These are phyloP conservation scores for Apeltes quadracus DNA, from an alignment of 2,113 vertebrate genomes.

Conservation along the genomic window DNA sequence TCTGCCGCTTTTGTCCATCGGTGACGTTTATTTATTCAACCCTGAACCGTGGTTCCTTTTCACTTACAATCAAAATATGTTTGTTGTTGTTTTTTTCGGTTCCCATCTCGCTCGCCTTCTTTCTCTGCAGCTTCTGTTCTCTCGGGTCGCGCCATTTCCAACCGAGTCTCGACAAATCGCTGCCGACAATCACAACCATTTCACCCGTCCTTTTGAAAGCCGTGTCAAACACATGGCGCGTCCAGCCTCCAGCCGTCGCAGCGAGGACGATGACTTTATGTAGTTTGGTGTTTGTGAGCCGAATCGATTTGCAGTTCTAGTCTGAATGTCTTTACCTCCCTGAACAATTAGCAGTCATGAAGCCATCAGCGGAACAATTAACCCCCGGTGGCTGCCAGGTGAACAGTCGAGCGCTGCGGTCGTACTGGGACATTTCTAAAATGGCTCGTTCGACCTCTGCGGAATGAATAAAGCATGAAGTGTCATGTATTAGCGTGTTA, in stretches of 20 bases:
- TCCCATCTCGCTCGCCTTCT: not conserved
- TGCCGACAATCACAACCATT: constrained; percentile 26
- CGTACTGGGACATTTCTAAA: constrained; percentile 20
- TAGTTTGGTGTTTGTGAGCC: not conserved
- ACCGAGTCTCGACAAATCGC: constrained; percentile 31
- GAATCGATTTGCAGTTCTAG: not conserved
- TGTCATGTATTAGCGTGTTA: constrained; percentile 44
- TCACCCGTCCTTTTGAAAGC: constrained; percentile 25
- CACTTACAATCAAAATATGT: constrained; percentile 12
- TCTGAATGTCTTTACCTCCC: constrained; percentile 11
- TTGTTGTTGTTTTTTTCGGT: not conserved
- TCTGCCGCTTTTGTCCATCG: not conserved
- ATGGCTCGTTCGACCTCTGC: constrained; percentile 20
- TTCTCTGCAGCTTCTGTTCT: not conserved
- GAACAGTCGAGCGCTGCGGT: constrained; percentile 13
- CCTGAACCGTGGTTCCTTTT: constrained; percentile 16
- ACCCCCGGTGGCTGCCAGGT: constrained; percentile 27
- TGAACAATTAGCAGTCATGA: constrained; percentile 30
- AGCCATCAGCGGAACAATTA: constrained; percentile 42
- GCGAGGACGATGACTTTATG: too few relatives aligned
- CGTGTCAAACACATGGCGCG: too few relatives aligned
- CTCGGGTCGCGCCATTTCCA: constrained; percentile 28
- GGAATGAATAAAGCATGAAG: constrained; percentile 46
- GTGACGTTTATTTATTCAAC: constrained; percentile 20
- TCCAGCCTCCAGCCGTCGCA: too few relatives aligned